phyloP scores from a whole-genome alignment of 1,140 invertebrate species.

The Tetraneura akinire region DNA sequence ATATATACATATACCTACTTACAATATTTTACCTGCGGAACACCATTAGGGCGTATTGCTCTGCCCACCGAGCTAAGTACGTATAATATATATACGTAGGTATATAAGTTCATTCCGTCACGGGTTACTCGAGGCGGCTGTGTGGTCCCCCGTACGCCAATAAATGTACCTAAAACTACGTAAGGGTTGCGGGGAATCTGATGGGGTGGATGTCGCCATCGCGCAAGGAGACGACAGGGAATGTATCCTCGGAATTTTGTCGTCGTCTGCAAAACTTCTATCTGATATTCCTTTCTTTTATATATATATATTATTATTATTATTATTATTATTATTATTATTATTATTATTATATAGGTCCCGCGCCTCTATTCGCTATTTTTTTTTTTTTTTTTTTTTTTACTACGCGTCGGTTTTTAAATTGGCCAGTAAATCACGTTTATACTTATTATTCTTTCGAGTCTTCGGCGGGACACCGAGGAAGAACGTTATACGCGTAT shows the following conservation, averaged over 20 bases:
- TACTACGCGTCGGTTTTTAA: conserved; percentile 49
- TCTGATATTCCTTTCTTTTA: not conserved
- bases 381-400: conserved; percentile 1
- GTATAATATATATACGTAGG: no score
- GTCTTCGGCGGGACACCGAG: no score
- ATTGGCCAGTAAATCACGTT: conserved; percentile 51
- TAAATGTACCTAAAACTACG: no score
- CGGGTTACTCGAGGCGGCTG: not conserved
- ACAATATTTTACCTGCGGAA: conserved; percentile 50
- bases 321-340: no score
- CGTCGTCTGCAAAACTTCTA: conserved; percentile 49
- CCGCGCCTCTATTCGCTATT: no score
- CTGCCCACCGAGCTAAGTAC: not conserved
- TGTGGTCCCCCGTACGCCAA: no score
- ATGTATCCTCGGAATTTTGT: conserved; percentile 45
- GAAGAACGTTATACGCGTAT: no score
- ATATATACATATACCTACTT: no score
- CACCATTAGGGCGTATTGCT: conserved; percentile 47
- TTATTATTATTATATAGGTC: no score
- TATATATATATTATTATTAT: no score
- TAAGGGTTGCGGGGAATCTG: not conserved
- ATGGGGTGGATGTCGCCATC: not conserved
- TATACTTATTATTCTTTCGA: conserved; percentile 13
- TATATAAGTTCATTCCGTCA: conserved; percentile 45
- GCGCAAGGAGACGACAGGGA: conserved; percentile 14